phyloP scores from a whole-genome alignment of 2,797 vertebrate species.

The Epinephelus malabaricus region DNA sequence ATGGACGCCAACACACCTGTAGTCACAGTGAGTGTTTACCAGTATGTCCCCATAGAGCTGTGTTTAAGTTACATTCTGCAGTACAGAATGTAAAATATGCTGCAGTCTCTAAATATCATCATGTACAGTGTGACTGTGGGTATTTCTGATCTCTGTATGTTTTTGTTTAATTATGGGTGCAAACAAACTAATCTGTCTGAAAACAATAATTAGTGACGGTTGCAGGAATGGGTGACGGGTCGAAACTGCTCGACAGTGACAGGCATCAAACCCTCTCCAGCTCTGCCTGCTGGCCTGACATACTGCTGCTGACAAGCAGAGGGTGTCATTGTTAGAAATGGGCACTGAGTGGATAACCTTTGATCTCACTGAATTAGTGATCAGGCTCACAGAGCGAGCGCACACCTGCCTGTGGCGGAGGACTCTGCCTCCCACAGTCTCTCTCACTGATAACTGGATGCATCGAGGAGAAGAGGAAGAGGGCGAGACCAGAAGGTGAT shows the following conservation, averaged over 20 bases:
- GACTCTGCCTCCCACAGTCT: constrained; percentile 60
- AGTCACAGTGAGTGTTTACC: constrained; percentile 3
- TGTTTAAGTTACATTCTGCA: not conserved
- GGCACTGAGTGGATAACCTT: constrained; percentile 64
- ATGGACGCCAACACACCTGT: not conserved
- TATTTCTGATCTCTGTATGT: constrained; percentile 17
- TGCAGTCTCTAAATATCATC: constrained; percentile 1
- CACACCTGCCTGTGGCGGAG: constrained; percentile 47
- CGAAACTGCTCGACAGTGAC: constrained; percentile 29
- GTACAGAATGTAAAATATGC: constrained; percentile 10
- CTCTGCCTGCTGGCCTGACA: constrained; percentile 33
- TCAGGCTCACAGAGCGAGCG: constrained; percentile 34
- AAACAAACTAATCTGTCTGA: constrained; percentile 15
- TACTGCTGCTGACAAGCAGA: constrained; percentile 48
- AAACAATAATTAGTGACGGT: constrained; percentile 31
- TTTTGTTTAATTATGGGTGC: not conserved
- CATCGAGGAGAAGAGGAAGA: constrained; percentile 17
- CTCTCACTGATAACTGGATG: constrained; percentile 38
- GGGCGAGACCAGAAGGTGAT: constrained; percentile 55
- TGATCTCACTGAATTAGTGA: constrained; percentile 69
- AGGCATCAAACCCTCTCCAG: constrained; percentile 38
- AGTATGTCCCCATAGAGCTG: not conserved
- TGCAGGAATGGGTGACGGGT: constrained; percentile 32
- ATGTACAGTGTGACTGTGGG: not conserved
- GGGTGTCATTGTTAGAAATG: constrained; percentile 64